These are phyloP conservation scores for Callocephalon fimbriatum DNA, from an alignment of 2,113 vertebrate genomes.

Conservation along the genomic window DNA sequence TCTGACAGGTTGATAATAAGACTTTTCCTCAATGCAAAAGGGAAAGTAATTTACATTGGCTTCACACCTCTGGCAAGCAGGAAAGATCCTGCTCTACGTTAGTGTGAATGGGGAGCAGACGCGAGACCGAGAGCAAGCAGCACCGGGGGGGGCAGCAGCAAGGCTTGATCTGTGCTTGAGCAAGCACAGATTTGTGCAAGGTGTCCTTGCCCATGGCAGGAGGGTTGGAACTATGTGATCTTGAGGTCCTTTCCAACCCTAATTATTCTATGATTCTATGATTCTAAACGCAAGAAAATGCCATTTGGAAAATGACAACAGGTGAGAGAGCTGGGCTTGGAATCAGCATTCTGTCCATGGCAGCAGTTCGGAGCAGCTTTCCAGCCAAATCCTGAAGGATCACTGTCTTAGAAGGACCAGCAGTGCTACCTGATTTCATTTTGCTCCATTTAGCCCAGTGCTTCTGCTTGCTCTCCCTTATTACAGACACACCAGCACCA, in stretches of 20 bases:
- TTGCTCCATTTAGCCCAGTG: background rate
- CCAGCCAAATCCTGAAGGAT: slow-evolving; percentile 43
- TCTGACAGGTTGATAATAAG: slow-evolving; percentile 68
- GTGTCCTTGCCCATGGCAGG: too few relatives aligned
- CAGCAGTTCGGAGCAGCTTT: background rate
- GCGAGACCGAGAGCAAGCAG: background rate
- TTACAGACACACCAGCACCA: background rate
- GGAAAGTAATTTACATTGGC: slow-evolving; percentile 67
- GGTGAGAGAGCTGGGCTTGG: background rate
- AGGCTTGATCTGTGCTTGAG: background rate
- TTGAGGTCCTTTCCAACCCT: too few relatives aligned
- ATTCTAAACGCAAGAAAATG: background rate
- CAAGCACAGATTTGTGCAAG: background rate
- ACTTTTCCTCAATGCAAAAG: slow-evolving; percentile 40
- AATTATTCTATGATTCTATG: background rate
- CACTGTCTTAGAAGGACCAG: background rate
- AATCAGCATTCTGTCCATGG: slow-evolving; percentile 33
- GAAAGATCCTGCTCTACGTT: background rate
- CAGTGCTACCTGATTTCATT: background rate
- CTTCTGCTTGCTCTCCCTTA: background rate
- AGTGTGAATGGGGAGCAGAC: background rate
- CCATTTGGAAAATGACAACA: background rate
- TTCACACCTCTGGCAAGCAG: slow-evolving; percentile 64
- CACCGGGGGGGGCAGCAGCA: background rate
- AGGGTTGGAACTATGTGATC: too few relatives aligned